Evolutionary conservation across 1,140 invertebrate genomes (phyloP).

Genomic region (Dendrolimus kikuchii): DNA sequence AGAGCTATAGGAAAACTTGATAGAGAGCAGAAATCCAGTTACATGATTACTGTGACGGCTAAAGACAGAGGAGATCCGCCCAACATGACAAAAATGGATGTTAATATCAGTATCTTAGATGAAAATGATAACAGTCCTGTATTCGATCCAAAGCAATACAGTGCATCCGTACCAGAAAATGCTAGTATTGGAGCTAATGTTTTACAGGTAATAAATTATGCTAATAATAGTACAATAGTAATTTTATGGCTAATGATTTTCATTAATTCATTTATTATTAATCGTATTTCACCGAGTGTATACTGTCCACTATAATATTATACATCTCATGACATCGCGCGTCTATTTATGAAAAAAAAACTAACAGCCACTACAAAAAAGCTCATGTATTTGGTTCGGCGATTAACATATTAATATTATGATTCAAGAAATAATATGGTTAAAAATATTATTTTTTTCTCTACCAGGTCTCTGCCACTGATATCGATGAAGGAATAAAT

Average conservation of each 20-base stretch:
- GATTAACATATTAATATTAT: no score
- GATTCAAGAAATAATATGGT: no score
- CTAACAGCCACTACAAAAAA: no score
- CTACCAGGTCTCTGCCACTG: slow-evolving; percentile 88
- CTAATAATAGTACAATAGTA: no score
- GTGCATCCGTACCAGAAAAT: slow-evolving; percentile 91
- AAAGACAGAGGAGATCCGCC: slow-evolving; percentile 91
- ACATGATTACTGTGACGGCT: slow-evolving; percentile 86
- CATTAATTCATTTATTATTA: no score
- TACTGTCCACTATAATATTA: no score
- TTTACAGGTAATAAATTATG: slow-evolving; percentile 75
- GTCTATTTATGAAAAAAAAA: no score
- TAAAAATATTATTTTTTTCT: background rate
- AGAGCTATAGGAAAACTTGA: slow-evolving; percentile 87
- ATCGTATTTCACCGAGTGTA: no score
- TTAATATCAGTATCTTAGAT: slow-evolving; percentile 87
- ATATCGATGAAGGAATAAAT: slow-evolving; percentile 91
- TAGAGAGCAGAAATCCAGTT: slow-evolving; percentile 87
- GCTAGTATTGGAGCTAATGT: slow-evolving; percentile 93
- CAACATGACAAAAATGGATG: slow-evolving; percentile 78
- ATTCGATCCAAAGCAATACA: slow-evolving; percentile 92
- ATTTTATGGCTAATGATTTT: no score
- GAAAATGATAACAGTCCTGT: slow-evolving; percentile 96
- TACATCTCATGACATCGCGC: no score
- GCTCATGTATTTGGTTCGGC: no score